These are phyloP conservation scores for Anarsia innoxiella DNA, from an alignment of 2,888 invertebrate species.

Conservation along the genomic window DNA sequence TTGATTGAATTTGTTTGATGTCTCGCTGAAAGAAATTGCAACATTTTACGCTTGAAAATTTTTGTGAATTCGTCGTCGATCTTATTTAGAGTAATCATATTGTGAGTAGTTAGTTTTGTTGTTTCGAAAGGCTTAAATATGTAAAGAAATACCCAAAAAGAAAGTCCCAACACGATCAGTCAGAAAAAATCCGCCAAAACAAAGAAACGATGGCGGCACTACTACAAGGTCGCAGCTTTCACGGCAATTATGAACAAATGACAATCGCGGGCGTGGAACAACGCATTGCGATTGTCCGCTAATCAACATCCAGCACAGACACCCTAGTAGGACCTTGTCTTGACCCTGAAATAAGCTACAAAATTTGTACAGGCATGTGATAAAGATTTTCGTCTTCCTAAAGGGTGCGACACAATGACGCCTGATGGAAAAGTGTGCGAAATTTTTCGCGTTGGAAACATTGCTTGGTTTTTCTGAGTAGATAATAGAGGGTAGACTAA, in stretches of 20 bases:
- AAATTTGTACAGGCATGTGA: no score
- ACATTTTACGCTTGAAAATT: no score
- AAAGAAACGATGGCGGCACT: conserved; percentile 8
- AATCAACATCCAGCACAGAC: conserved; percentile 22
- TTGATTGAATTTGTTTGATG: no score
- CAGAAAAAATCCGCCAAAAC: conserved; percentile 7
- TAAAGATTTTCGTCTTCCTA: conserved; percentile 5
- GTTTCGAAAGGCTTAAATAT: no score
- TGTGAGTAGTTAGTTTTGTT: no score
- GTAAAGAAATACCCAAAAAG: not conserved
- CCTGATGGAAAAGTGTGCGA: no score
- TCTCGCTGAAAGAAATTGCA: no score
- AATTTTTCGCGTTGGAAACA: not conserved
- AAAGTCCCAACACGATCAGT: not conserved
- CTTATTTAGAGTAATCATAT: no score
- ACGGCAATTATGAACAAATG: conserved; percentile 46
- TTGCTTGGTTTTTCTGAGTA: not conserved
- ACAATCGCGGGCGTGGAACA: conserved; percentile 31
- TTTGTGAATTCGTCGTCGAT: no score
- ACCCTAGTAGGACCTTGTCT: conserved; percentile 48
- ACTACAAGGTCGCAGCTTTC: conserved; percentile 33
- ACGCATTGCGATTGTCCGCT: conserved; percentile 26
- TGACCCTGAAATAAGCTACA: conserved; percentile 58
- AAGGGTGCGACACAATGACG: conserved; percentile 7
- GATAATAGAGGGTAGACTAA: conserved; percentile 36